Percentiles rank a stretch among this genome's conserved stretches.
Evolutionary conservation across 92 coral and sea anemone species (phyloP).

Genomic region (Meandrina meandrites): DNA sequence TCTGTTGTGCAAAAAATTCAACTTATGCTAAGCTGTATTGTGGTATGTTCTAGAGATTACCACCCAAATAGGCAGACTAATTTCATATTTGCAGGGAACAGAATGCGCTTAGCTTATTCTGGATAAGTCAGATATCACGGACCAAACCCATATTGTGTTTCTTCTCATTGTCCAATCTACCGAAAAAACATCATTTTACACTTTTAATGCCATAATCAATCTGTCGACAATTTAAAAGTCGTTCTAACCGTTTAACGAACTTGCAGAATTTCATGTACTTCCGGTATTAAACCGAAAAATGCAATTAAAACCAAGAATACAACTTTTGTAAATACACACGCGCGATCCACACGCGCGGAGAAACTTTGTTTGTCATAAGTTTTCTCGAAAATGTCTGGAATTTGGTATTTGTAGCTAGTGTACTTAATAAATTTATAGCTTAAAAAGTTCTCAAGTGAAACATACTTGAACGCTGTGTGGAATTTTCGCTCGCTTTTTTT

Average conservation of each 20-base stretch:
- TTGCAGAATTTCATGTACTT: neutral
- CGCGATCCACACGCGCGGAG: neutral
- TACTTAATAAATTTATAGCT: neutral
- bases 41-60: slow-evolving; percentile 2
- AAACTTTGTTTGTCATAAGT: neutral
- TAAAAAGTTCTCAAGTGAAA: neutral
- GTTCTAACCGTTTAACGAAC: slow-evolving; percentile 9
- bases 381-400: neutral
- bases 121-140: neutral
- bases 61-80: neutral
- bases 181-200: neutral
- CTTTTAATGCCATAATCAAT: neutral
- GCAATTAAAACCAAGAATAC: slow-evolving; percentile 6
- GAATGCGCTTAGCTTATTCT: neutral
- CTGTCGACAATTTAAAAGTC: neutral
- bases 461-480: neutral
- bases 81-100: neutral
- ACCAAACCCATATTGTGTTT: neutral
- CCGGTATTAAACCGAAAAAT: slow-evolving; percentile 19
- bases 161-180: neutral
- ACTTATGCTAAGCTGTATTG: neutral
- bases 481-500: neutral
- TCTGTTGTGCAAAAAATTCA: neutral
- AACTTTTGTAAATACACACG: neutral
- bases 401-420: neutral